Evolutionary conservation across 2,113 vertebrate species (phyloP).

Genomic region (Motacilla alba): DNA sequence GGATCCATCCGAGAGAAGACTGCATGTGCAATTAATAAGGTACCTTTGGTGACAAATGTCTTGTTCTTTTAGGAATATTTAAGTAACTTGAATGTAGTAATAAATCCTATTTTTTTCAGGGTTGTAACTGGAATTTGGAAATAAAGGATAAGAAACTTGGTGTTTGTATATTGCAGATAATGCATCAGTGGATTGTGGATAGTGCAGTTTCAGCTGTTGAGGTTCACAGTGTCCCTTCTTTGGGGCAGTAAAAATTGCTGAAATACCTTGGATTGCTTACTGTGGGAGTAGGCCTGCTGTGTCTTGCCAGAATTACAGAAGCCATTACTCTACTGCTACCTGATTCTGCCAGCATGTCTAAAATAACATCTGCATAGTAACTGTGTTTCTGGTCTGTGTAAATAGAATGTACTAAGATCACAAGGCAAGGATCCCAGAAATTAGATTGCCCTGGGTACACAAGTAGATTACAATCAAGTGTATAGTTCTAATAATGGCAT

Average conservation of each 20-base stretch:
- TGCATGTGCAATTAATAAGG: constrained; percentile 97
- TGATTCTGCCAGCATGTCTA: background rate
- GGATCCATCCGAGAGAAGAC: constrained; percentile 91
- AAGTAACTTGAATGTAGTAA: background rate
- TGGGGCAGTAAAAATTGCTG: background rate
- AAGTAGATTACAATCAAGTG: background rate
- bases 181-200: background rate
- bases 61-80: background rate
- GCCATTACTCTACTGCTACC: background rate
- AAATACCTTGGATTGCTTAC: background rate
- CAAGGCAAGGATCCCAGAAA: background rate
- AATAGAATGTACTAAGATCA: background rate
- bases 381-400: background rate
- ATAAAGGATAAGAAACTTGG: background rate
- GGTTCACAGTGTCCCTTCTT: background rate
- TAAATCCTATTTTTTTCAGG: background rate
- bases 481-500: background rate
- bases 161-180: background rate
- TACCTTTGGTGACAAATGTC: constrained; percentile 36
- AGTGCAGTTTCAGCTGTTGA: background rate
- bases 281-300: background rate
- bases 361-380: background rate
- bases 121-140: background rate
- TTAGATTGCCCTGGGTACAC: background rate
- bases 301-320: background rate